These are phyloP conservation scores for Enteromius argenteus DNA, from an alignment of 2,797 vertebrate species.

Conservation along the genomic window DNA sequence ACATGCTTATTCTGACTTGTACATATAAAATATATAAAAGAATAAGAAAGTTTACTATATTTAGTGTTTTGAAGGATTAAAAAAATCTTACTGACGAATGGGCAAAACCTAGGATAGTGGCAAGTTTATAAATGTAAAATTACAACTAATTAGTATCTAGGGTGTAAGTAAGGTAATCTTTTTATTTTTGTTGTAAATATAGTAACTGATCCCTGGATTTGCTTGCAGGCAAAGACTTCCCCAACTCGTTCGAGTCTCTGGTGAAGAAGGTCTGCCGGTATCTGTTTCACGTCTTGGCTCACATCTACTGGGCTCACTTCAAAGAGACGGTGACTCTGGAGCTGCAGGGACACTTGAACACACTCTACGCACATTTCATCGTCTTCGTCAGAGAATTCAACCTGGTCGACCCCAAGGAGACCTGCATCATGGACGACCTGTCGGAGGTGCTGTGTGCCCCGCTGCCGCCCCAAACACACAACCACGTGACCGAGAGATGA, in stretches of 20 bases:
- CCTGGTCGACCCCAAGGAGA: constrained; percentile 98
- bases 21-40: too few relatives aligned
- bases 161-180: too few relatives aligned
- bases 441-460: constrained; percentile 93
- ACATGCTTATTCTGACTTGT: too few relatives aligned
- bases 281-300: constrained; percentile 96
- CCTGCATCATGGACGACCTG: constrained; percentile 98
- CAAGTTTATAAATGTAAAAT: too few relatives aligned
- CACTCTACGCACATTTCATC: constrained; percentile 97
- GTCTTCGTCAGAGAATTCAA: constrained; percentile 98
- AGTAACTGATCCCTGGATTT: neutral
- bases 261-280: constrained; percentile 98
- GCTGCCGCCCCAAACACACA: constrained; percentile 88
- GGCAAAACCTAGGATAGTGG: too few relatives aligned
- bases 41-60: too few relatives aligned
- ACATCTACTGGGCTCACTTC: constrained; percentile 99
- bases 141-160: too few relatives aligned
- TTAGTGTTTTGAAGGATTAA: too few relatives aligned
- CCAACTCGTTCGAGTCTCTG: constrained; percentile 95
- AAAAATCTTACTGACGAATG: too few relatives aligned
- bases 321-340: constrained; percentile 96
- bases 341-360: constrained; percentile 98
- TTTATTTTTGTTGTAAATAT: neutral
- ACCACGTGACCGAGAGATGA: constrained; percentile 99
- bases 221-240: constrained; percentile 92